Conservation (phyloP, 2,888 invertebrate genomes). For the Polyommatus icarus region DNA sequence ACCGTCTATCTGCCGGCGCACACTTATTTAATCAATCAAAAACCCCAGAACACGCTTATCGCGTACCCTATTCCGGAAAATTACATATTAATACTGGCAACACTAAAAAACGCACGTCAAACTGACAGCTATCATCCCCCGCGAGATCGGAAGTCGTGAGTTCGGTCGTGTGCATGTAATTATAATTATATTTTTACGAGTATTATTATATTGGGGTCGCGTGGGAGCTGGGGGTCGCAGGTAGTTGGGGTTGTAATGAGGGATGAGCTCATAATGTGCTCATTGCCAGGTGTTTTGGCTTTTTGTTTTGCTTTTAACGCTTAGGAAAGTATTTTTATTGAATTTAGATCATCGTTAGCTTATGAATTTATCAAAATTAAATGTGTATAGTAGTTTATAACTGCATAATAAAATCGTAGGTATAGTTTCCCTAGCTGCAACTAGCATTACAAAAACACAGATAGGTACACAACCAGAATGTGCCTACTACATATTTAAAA, state of each 20-base stretch:
- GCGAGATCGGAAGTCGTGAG: constrained; percentile 73
- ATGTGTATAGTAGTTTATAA: no score
- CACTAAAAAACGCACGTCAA: constrained; percentile 67
- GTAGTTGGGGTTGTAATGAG: constrained; percentile 49
- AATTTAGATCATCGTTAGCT: no score
- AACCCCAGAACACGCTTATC: constrained; percentile 66
- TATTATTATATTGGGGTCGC: constrained; percentile 63
- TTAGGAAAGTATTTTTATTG: no score
- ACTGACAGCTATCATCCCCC: constrained; percentile 59
- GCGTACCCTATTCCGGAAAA: constrained; percentile 69
- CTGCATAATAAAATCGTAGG: no score
- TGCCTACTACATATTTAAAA: no score
- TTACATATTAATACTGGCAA: constrained; percentile 74
- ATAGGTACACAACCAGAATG: no score
- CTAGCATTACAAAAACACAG: no score
- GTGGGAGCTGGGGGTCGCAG: constrained; percentile 63
- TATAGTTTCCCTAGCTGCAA: no score
- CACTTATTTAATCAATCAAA: constrained; percentile 78
- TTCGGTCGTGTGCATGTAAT: constrained; percentile 66
- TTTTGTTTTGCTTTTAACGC: constrained; percentile 14
- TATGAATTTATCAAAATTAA: no score
- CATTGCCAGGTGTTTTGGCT: constrained; percentile 60
- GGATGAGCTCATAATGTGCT: constrained; percentile 66
- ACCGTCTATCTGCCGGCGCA: constrained; percentile 68
- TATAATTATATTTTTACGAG: constrained; percentile 76